These are phyloP conservation scores for Acipenser ruthenus DNA, from an alignment of 2,797 vertebrate genomes.

Conservation along the genomic window DNA sequence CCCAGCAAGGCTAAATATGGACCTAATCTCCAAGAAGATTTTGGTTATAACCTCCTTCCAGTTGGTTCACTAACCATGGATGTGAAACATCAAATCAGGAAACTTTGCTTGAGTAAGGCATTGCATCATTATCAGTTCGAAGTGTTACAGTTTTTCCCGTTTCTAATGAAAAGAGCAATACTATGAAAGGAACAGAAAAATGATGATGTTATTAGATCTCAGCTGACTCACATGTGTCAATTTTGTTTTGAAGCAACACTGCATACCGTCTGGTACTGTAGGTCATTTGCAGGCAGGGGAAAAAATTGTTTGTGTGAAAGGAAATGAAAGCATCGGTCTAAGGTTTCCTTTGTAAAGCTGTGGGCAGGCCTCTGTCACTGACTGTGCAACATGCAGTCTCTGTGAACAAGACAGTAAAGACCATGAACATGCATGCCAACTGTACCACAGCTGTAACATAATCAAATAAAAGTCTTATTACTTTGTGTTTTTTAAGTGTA, in stretches of 20 bases:
- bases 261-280: too few species aligned
- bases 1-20: too few species aligned
- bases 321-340: not conserved
- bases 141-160: not conserved
- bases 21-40: too few species aligned
- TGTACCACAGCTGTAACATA: too few species aligned
- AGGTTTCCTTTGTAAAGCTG: not conserved
- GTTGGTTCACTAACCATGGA: too few species aligned
- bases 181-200: not conserved
- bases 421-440: too few species aligned
- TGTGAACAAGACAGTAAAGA: too few species aligned
- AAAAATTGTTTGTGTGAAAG: not conserved
- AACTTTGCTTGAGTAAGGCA: not conserved
- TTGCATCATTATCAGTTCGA: not conserved
- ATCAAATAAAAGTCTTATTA: too few species aligned
- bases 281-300: conserved; percentile 1
- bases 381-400: not conserved
- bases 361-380: not conserved
- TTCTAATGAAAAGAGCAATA: not conserved
- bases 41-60: too few species aligned
- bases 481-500: too few species aligned
- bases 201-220: not conserved
- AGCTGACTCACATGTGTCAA: not conserved
- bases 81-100: not conserved
- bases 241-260: not conserved